Percentiles rank a stretch among this genome's conserved stretches.
Conservation (phyloP, 1,140 invertebrate species). For the Cydia splendana region DNA sequence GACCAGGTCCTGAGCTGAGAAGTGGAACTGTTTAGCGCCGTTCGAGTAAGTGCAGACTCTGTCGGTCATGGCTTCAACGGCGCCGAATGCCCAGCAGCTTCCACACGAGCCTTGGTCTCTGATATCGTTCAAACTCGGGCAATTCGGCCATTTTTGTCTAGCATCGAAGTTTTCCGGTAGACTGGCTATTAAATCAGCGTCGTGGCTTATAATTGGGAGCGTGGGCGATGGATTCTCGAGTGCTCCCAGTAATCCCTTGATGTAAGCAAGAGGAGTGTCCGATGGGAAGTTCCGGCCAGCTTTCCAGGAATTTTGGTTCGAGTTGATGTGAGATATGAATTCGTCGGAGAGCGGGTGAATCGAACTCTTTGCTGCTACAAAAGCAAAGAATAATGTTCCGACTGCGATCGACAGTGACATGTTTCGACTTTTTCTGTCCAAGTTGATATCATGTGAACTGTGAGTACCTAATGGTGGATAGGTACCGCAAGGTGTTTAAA, state of each 20-base stretch:
- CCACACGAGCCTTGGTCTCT: neutral
- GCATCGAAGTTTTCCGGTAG: neutral
- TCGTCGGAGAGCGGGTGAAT: neutral
- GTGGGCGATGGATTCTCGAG: neutral
- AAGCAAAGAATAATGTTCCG: neutral
- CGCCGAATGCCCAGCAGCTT: neutral
- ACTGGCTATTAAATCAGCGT: conserved; percentile 1
- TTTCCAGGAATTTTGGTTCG: neutral
- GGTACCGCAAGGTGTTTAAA: too few relatives aligned
- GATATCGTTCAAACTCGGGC: neutral
- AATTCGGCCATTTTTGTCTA: conserved; percentile 1
- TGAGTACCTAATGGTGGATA: neutral
- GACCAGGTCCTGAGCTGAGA: neutral
- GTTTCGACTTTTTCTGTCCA: neutral
- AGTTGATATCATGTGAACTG: neutral
- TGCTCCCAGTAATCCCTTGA: neutral
- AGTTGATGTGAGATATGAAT: neutral
- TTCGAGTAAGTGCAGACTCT: neutral
- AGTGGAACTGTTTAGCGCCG: neutral
- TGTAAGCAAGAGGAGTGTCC: neutral
- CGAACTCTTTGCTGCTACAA: neutral
- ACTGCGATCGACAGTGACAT: neutral
- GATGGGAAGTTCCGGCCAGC: neutral
- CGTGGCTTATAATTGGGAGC: neutral
- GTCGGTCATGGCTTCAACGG: neutral